Evolutionary conservation across 53 echinoderm and acorn worm species (phyloP), one percentile per base, ranked within the genome.

Genomic region (Astropecten irregularis): DNA sequence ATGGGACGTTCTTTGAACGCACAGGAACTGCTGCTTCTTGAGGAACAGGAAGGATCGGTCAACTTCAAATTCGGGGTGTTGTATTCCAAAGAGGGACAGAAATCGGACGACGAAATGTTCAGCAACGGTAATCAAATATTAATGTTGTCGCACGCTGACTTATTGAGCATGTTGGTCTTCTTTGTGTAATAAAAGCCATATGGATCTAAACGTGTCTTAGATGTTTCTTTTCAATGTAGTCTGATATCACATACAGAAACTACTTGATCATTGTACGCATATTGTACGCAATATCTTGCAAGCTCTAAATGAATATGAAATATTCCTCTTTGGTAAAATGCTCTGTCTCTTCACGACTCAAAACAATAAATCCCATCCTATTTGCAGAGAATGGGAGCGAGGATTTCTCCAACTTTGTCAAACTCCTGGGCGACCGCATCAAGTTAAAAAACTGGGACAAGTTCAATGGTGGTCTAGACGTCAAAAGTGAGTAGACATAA

Each of bases 41-140:
- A 96, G 52, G 96, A 96, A 60, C 96, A 96, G 34, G 96, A 96
- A 79, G 96, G 96, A 0, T 96, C 96, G 5, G 96, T 96, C 2
- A 96, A 96, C 52, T 96, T 96, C 84, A 96, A 96, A 68, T 93
- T 96, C 52, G 96, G 93, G 53, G 96, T 96, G 51, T 82, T 96
- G 4, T 96, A 96, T 42, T 93, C 96, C 16, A 89, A 87, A 61
- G 72, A 85, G 55, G 93, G 93, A 0, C 96, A 96, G 66, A 87
- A 52, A 22, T 89, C 96, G 6, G 96, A 96, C 35, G 96, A 96
- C 63, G 96, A 93, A 53, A 96, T 96, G 96, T 96, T 96, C 69
- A 93, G 93, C 58, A 96, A 96, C 37, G 96, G 96, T 96, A 88
- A 14, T n/a, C n/a, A n/a, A n/a, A n/a, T n/a, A n/a, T n/a, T n/a